These are phyloP conservation scores for Epiblema foenella DNA, from an alignment of 2,888 invertebrate genomes.

Conservation along the genomic window DNA sequence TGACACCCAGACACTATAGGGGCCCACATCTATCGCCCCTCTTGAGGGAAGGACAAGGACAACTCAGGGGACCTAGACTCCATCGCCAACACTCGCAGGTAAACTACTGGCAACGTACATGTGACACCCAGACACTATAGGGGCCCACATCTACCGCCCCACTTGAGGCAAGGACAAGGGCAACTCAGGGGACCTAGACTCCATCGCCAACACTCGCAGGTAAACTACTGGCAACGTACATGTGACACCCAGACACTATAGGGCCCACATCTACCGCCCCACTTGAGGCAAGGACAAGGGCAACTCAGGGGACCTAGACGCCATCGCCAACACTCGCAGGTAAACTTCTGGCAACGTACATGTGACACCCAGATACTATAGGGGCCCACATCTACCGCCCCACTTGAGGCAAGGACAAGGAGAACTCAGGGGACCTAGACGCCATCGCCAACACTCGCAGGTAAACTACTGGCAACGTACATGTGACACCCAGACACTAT, in stretches of 20 bases:
- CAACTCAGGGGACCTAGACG: slow-evolving; percentile 95
- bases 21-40: neutral
- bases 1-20: too few relatives aligned
- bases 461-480: slow-evolving; percentile 61
- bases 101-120: slow-evolving; percentile 25
- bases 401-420: slow-evolving; percentile 91
- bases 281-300: slow-evolving; percentile 95
- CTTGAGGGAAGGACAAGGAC: slow-evolving; percentile 93
- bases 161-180: slow-evolving; percentile 93
- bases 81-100: slow-evolving; percentile 93
- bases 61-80: slow-evolving; percentile 96
- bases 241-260: too few relatives aligned
- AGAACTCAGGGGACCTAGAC: slow-evolving; percentile 96
- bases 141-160: slow-evolving; percentile 70
- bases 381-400: neutral
- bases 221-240: too few relatives aligned
- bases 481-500: slow-evolving; percentile 88
- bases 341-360: too few relatives aligned
- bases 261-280: slow-evolving; percentile 97
- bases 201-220: too few relatives aligned
- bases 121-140: slow-evolving; percentile 89
- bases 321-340: slow-evolving; percentile 94
- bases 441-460: slow-evolving; percentile 93
- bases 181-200: slow-evolving; percentile 95
- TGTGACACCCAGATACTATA: too few relatives aligned